Evolutionary conservation across 2,888 invertebrate genomes (phyloP).

Genomic region (Drosophila fulvimacula): DNA sequence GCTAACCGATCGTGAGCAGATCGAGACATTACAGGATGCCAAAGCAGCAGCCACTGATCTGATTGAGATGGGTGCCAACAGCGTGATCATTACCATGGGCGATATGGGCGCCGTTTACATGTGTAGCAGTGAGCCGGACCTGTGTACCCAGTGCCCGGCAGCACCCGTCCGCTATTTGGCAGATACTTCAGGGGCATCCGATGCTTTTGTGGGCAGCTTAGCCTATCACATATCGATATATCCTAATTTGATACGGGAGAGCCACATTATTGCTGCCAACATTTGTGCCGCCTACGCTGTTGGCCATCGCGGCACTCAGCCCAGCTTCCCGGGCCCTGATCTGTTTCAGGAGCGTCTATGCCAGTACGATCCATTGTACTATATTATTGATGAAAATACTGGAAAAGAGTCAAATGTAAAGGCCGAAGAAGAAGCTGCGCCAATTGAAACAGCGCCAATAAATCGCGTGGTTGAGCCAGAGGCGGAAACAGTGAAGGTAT

Average conservation of each 20-base stretch:
- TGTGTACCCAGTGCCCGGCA: constrained; percentile 87
- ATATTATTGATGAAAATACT: constrained; percentile 19
- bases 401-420: background rate
- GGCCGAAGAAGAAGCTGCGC: background rate
- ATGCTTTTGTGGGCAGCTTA: constrained; percentile 96
- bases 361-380: constrained; percentile 21
- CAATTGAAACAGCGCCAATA: background rate
- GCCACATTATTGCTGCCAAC: constrained; percentile 90
- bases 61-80: constrained; percentile 89
- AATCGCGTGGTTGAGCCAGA: background rate
- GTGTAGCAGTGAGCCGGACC: constrained; percentile 82
- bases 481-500: background rate
- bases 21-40: constrained; percentile 86
- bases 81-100: constrained; percentile 94
- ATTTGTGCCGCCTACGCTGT: constrained; percentile 92
- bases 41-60: constrained; percentile 88
- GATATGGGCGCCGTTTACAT: constrained; percentile 90
- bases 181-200: constrained; percentile 95
- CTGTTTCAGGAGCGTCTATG: constrained; percentile 27
- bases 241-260: constrained; percentile 87
- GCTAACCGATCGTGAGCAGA: constrained; percentile 85
- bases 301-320: constrained; percentile 81
- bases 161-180: constrained; percentile 88
- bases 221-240: constrained; percentile 90
- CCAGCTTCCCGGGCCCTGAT: constrained; percentile 46